Base-by-base conservation (phyloP, 2,888 invertebrate species). In the Drosophila antonietae region DNA sequence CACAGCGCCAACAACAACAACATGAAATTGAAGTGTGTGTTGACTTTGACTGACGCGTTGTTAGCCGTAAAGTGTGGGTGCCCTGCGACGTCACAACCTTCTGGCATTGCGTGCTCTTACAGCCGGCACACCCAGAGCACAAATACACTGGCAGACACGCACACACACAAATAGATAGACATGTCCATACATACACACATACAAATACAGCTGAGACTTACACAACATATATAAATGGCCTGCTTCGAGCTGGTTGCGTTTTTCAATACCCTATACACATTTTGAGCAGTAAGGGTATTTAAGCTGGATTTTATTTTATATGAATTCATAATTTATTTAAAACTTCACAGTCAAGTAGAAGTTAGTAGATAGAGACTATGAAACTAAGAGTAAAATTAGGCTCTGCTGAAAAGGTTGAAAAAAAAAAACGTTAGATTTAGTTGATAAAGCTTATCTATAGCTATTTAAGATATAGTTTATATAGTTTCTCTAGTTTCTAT, bases 11-110 rank as follows among this genome's bases (percentile, higher is more conserved):
- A 33, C 51, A 62, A 58, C 44, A 67, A 62, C 78, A 66, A 56
- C 57, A 18, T 12, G 20, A 66, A 80, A 66, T 74, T 83, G 80
- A 89, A 84, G 84, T 83, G 74, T 78, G 69, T 83, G 87, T 84
- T 80, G 83, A 83, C 83, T 84, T 84, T 84, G 83, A 84, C 88
- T 84, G 83, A 88, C 83, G 89, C 78, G 83, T 86, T 86, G 83
- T 84, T 83, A 84, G 78, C 68, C 85, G 62, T 83, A 75, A 88
- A 84, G 88, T 82, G 86, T 85, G 82, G 70, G 68, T 39, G 66
- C 65, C 62, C 62, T 31, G 53, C 70, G 35, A 69, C 79, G 70
- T 66, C 76, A 74, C 65, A 69, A 33, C 55, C 79, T 35, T 56
- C 65, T 78, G 74, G 44, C 89, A 83, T 80, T 70, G 80, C 77